phyloP scores from a whole-genome alignment of 2,888 invertebrate species.

The Chouioia cunea region DNA sequence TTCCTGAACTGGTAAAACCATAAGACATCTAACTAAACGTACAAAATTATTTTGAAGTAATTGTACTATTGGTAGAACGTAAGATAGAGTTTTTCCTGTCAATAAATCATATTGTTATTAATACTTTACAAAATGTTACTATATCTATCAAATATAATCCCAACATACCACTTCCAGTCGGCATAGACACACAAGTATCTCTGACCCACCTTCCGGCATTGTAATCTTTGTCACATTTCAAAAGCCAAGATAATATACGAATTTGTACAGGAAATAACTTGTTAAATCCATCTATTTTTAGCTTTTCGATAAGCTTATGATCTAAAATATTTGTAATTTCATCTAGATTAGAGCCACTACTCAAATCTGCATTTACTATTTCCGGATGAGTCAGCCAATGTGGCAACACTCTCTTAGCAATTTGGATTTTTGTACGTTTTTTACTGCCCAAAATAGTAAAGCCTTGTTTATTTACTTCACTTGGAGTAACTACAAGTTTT shows the following conservation, averaged over 20 bases:
- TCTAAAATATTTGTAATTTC: slow-evolving; percentile 75
- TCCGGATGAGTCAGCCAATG: slow-evolving; percentile 88
- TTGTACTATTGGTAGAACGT: slow-evolving; percentile 89
- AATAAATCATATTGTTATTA: slow-evolving; percentile 18
- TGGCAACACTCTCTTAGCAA: slow-evolving; percentile 83
- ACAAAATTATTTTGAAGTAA: slow-evolving; percentile 75
- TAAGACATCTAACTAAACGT: slow-evolving; percentile 82
- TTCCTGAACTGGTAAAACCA: slow-evolving; percentile 94
- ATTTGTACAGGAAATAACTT: slow-evolving; percentile 90
- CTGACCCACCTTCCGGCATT: slow-evolving; percentile 77
- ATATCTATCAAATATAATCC: not conserved
- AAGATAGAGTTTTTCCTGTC: slow-evolving; percentile 86
- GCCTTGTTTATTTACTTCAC: slow-evolving; percentile 43
- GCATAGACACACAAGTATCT: slow-evolving; percentile 96
- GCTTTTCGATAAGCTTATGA: slow-evolving; percentile 72
- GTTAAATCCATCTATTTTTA: slow-evolving; percentile 79
- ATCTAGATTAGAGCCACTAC: slow-evolving; percentile 67
- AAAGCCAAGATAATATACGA: slow-evolving; percentile 82
- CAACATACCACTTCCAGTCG: slow-evolving; percentile 89
- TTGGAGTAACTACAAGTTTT: not conserved
- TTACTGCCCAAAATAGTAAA: slow-evolving; percentile 68
- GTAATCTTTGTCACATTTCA: slow-evolving; percentile 74
- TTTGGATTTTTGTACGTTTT: slow-evolving; percentile 52
- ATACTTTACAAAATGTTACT: not conserved
- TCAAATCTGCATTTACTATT: slow-evolving; percentile 80